Conservation (phyloP, 2,888 invertebrate genomes). For the Empis livida region DNA sequence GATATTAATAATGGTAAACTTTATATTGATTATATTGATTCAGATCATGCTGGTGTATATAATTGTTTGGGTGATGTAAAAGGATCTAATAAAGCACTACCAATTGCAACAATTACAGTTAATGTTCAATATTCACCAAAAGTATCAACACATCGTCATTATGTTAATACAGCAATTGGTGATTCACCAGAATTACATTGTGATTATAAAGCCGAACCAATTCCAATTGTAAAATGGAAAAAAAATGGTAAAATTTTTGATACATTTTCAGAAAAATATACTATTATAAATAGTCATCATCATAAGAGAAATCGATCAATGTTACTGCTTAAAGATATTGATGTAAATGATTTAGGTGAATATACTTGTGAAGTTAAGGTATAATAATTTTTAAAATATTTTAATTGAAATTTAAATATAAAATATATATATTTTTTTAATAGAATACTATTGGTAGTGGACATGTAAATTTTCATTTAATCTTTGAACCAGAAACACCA, state of each 20-base stretch:
- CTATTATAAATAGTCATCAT: constrained; percentile 35
- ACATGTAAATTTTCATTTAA: constrained; percentile 22
- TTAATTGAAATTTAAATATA: neutral
- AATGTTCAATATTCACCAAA: constrained; percentile 28
- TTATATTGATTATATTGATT: constrained; percentile 22
- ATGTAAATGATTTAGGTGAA: constrained; percentile 54
- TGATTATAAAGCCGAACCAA: constrained; percentile 28
- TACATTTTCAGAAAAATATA: constrained; percentile 26
- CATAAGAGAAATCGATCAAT: constrained; percentile 38
- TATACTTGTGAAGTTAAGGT: constrained; percentile 53
- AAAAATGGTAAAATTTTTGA: constrained; percentile 21
- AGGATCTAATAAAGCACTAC: constrained; percentile 19
- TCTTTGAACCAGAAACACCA: constrained; percentile 28
- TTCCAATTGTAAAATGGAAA: constrained; percentile 22
- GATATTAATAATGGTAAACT: constrained; percentile 19
- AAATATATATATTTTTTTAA: constrained; percentile 1
- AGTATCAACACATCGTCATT: constrained; percentile 28
- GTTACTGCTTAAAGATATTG: constrained; percentile 52
- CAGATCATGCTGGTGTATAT: constrained; percentile 25
- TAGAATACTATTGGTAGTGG: constrained; percentile 25
- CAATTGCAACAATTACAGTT: constrained; percentile 26
- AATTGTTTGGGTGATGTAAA: constrained; percentile 29
- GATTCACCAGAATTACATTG: constrained; percentile 27
- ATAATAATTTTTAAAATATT: neutral
- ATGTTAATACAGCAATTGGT: constrained; percentile 24